Base-by-base conservation (phyloP, 1,140 invertebrate species). In the Cotesia chilonis region DNA sequence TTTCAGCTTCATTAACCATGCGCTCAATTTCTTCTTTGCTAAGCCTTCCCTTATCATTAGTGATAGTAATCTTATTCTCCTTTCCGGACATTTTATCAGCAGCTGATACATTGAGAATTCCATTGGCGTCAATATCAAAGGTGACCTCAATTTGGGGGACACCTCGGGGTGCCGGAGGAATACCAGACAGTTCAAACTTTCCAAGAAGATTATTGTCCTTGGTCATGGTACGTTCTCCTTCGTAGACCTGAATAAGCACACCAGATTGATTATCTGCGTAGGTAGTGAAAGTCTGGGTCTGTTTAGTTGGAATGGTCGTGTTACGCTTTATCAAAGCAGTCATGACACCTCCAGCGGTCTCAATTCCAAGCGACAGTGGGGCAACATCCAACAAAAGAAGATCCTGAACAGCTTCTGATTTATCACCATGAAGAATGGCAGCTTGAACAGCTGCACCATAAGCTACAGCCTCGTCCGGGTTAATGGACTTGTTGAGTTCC, bases 31-130 rank as follows among this genome's bases (percentile, higher is more conserved):
- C 95, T 28, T 94, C 93, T 81, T 97, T 95, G 36, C 91, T 93
- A 2, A 98, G 87, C 17, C 96, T 90, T 2, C 96, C 95, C 82
- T 97, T 97, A 80, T 98, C 96, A 79, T 98, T 98, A 17, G 94
- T 96, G 70, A 98, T 98, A 38, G 93, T 92, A 71, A 94, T 94
- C 76, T 90, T 89, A 81, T 94, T 92, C 1, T 89, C 89, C 67
- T 89, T 91, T 12, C 93, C 93, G 2, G 92, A 94, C 70, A 92
- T 93, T 75, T 87, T 91, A 74, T 96, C 94, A 28, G 28, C 28
- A 28, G 28, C 79, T 90, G 91, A 91, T 0, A 96, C 94, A 80
- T 93, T 92, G 0, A 94, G 79, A 71, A 95, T 95, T 41, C 94
- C 93, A 81, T 94, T 94, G 92, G 92, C 2, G 28, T 28, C 28